These are phyloP conservation scores for Nasonia vitripennis DNA, from an alignment of 1,140 invertebrate species.

Conservation along the genomic window DNA sequence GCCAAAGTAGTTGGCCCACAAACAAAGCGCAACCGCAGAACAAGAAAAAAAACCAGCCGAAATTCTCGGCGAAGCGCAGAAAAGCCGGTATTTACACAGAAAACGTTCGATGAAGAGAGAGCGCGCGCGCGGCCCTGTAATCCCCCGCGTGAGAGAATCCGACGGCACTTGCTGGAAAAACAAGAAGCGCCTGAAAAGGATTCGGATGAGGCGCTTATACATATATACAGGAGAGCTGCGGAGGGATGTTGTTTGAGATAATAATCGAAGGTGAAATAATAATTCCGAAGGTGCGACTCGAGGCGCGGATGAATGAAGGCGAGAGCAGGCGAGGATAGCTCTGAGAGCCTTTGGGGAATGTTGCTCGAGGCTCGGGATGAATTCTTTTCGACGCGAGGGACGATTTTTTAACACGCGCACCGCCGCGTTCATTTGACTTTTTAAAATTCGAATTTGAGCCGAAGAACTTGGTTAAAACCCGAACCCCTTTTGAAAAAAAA, in stretches of 20 bases:
- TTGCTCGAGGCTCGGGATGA: not conserved
- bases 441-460: too few species aligned
- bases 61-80: not conserved
- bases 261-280: slow-evolving; percentile 69
- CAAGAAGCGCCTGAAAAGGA: not conserved
- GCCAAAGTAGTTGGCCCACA: not conserved
- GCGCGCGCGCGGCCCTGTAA: not conserved
- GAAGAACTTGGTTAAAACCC: too few species aligned
- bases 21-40: not conserved
- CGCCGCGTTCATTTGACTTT: not conserved
- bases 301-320: not conserved
- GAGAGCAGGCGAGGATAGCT: slow-evolving; percentile 25
- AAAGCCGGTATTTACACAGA: slow-evolving; percentile 17
- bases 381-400: not conserved
- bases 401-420: not conserved
- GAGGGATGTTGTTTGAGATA: slow-evolving; percentile 68
- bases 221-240: not conserved
- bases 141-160: slow-evolving; percentile 27
- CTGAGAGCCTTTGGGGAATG: not conserved
- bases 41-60: not conserved
- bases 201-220: not conserved
- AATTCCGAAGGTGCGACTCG: slow-evolving; percentile 55
- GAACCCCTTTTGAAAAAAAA: slow-evolving; percentile 12
- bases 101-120: not conserved
- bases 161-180: slow-evolving; percentile 33